phyloP scores from a whole-genome alignment of 1,140 invertebrate species.

The Diorhabda carinulata region DNA sequence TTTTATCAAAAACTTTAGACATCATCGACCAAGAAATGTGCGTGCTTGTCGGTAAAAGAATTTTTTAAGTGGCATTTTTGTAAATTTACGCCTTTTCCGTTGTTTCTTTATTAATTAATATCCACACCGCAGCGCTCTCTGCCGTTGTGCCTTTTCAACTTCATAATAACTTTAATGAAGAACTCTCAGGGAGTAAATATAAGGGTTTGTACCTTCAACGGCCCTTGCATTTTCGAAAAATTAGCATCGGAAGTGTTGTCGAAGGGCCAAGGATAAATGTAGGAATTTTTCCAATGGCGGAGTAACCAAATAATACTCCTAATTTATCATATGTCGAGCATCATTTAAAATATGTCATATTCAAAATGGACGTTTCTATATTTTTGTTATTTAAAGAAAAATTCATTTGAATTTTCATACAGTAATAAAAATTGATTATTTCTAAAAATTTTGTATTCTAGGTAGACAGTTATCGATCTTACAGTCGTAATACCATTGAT shows the following conservation, averaged over 20 bases:
- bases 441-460: too few relatives aligned
- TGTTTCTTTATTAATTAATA: conserved; percentile 30
- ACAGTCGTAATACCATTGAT: too few relatives aligned
- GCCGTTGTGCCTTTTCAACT: conserved; percentile 14
- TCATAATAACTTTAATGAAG: conserved; percentile 37
- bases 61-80: conserved; percentile 18
- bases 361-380: too few relatives aligned
- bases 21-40: neutral
- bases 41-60: conserved; percentile 9
- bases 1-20: neutral
- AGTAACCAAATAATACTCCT: too few relatives aligned
- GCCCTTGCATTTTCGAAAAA: conserved; percentile 29
- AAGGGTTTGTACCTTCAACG: conserved; percentile 4
- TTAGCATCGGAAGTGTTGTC: conserved; percentile 35
- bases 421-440: too few relatives aligned
- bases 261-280: conserved; percentile 18
- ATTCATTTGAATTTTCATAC: too few relatives aligned
- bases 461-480: too few relatives aligned
- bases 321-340: too few relatives aligned
- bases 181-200: conserved; percentile 29
- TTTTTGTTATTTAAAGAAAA: too few relatives aligned
- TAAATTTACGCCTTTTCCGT: conserved; percentile 16
- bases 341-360: too few relatives aligned
- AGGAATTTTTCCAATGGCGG: neutral
- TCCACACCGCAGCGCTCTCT: conserved; percentile 17